Evolutionary conservation across 2,888 invertebrate genomes (phyloP), one percentile per base, ranked within the genome.

Genomic region (Hemithea aestivaria): DNA sequence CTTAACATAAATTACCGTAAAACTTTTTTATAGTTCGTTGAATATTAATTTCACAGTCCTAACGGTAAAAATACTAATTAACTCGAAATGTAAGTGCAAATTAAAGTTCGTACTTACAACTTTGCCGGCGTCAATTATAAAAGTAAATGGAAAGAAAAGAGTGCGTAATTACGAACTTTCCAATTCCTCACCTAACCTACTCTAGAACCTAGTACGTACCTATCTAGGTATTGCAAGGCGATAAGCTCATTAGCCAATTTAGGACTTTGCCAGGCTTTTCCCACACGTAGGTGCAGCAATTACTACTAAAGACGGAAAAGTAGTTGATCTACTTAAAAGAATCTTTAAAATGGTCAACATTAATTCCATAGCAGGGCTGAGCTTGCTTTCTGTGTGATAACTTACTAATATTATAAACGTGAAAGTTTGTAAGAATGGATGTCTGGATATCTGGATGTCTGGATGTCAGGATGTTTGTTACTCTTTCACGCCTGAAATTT

Each of bases 181-280:
- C 42, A 46, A 46, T 45, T 24, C 39, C 12, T 45, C 38, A 45
- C 48, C 48, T 53, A 48, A 34, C 47, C 45, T 38, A 45, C 45
- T 47, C 33, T n/a, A n/a, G n/a, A n/a, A n/a, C n/a, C n/a, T n/a
- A n/a, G 16, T 16, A 4, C 16, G 5, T 16, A 16, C 16, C 16
- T 16, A 16, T 4, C 16, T 16, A 16, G n/a, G 3, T 30, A 31
- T 28, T 7, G 30, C 10, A 24, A 31, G 22, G 28, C 38, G 34
- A 33, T 10, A 35, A 33, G 28, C 31, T 42, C 24, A 33, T 25
- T 27, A 40, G 33, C 45, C 45, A 43, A 48, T 40, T 52, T 48
- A 48, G 35, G 44, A 16, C 16, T 16, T 16, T 16, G 16, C 16
- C 16, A 5, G 5, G 32, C 35, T 29, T 35, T 32, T 33, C 31